These are phyloP conservation scores for Pollachius pollachius DNA, from an alignment of 2,113 vertebrate genomes.

Conservation along the genomic window DNA sequence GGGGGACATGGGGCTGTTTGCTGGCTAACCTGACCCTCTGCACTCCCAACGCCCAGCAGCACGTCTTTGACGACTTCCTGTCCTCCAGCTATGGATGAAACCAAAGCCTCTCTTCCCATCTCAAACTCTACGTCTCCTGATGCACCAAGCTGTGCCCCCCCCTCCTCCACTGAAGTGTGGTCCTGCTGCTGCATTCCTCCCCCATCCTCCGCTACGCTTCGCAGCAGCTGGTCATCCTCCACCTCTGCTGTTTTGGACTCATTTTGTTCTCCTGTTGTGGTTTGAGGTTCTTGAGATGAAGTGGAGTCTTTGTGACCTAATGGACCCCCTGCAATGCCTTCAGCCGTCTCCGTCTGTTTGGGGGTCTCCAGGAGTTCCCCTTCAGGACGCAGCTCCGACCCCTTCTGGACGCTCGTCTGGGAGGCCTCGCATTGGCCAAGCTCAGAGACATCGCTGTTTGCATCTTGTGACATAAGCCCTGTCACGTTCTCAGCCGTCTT, in stretches of 20 bases:
- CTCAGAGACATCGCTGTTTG: background rate
- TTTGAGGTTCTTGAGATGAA: background rate
- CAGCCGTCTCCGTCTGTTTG: background rate
- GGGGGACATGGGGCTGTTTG: constrained; percentile 46
- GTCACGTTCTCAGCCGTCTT: constrained; percentile 29
- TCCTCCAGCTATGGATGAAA: constrained; percentile 26
- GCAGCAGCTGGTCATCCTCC: constrained; percentile 2
- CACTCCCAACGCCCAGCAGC: constrained; percentile 1
- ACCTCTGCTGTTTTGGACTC: too few relatives aligned
- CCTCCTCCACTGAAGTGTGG: background rate
- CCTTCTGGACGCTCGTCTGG: background rate
- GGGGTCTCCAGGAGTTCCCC: background rate
- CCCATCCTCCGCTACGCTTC: background rate
- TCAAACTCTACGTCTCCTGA: constrained; percentile 4
- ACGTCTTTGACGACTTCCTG: constrained; percentile 22
- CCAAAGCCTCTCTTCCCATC: constrained; percentile 1
- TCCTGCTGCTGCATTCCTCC: constrained; percentile 1
- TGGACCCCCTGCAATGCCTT: constrained; percentile 1
- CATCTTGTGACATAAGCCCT: constrained; percentile 22
- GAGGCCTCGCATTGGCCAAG: background rate
- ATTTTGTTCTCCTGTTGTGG: background rate
- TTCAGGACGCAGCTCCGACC: constrained; percentile 9
- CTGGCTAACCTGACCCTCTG: constrained; percentile 3
- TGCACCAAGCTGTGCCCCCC: background rate
- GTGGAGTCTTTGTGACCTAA: background rate